phyloP scores from a whole-genome alignment of 2,797 vertebrate species.

The Gymnoscopelus braueri region DNA sequence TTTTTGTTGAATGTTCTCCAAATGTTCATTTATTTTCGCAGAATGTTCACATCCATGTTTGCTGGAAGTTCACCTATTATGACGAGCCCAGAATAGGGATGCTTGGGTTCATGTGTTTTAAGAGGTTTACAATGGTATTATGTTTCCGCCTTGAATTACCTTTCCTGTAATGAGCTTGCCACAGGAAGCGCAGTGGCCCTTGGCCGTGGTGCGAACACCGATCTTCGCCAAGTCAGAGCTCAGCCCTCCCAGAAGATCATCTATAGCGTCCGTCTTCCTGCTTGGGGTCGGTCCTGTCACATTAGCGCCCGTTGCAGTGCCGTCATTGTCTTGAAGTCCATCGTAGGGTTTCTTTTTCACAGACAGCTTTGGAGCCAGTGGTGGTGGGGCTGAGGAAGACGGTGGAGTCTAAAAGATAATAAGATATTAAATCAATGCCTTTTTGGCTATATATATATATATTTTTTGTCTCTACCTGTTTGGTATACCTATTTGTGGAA shows the following conservation, averaged over 20 bases:
- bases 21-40: too few species aligned
- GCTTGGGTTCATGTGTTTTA: too few species aligned
- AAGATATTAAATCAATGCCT: neutral
- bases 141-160: constrained; percentile 67
- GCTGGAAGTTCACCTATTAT: too few species aligned
- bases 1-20: too few species aligned
- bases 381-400: constrained; percentile 46
- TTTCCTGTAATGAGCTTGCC: constrained; percentile 87
- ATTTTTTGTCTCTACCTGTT: neutral
- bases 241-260: constrained; percentile 87
- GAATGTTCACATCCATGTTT: too few species aligned
- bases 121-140: too few species aligned
- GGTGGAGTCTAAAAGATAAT: constrained; percentile 38
- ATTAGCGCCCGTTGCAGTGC: constrained; percentile 17
- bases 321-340: constrained; percentile 31
- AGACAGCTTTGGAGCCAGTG: constrained; percentile 55
- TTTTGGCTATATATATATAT: neutral
- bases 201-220: constrained; percentile 81
- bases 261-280: constrained; percentile 74
- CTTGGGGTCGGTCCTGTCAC: constrained; percentile 9
- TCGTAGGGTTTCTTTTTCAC: constrained; percentile 46
- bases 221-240: constrained; percentile 89
- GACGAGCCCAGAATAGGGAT: too few species aligned
- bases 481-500: too few species aligned
- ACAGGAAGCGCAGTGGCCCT: constrained; percentile 87